These are phyloP conservation scores for Diabrotica balteata DNA, from an alignment of 2,888 invertebrate genomes.

Conservation along the genomic window DNA sequence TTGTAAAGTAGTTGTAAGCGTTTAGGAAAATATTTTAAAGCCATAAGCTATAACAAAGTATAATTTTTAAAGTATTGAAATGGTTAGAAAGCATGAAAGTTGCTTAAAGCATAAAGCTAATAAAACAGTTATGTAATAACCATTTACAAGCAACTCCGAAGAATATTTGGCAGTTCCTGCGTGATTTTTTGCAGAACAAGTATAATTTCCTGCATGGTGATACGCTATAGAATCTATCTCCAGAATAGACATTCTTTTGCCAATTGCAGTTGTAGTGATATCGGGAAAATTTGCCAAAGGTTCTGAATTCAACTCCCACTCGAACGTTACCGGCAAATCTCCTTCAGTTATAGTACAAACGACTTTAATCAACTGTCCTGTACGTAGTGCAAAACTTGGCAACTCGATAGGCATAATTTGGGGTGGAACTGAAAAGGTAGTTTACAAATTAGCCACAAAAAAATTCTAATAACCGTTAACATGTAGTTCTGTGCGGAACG, in stretches of 20 bases:
- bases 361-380: conserved; percentile 69
- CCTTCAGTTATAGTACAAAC: conserved; percentile 71
- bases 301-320: conserved; percentile 68
- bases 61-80: too few relatives aligned
- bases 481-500: conserved; percentile 62
- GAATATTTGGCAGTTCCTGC: conserved; percentile 51
- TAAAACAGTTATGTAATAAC: conserved; percentile 54
- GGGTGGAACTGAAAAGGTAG: conserved; percentile 65
- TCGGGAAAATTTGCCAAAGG: conserved; percentile 51
- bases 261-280: conserved; percentile 50
- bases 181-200: conserved; percentile 69
- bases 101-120: too few relatives aligned
- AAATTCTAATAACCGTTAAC: conserved; percentile 63
- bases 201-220: conserved; percentile 77
- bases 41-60: too few relatives aligned
- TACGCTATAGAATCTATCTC: conserved; percentile 72
- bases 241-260: conserved; percentile 65
- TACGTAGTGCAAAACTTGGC: conserved; percentile 68
- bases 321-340: conserved; percentile 69
- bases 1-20: too few relatives aligned
- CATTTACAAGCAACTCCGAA: conserved; percentile 72
- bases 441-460: background rate
- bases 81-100: too few relatives aligned
- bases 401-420: conserved; percentile 72
- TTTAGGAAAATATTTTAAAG: too few relatives aligned